A percentile compares a stretch with the other conserved stretches of the same genome.
phyloP scores from a whole-genome alignment of 2,888 invertebrate genomes.

The Lasius platythorax region DNA sequence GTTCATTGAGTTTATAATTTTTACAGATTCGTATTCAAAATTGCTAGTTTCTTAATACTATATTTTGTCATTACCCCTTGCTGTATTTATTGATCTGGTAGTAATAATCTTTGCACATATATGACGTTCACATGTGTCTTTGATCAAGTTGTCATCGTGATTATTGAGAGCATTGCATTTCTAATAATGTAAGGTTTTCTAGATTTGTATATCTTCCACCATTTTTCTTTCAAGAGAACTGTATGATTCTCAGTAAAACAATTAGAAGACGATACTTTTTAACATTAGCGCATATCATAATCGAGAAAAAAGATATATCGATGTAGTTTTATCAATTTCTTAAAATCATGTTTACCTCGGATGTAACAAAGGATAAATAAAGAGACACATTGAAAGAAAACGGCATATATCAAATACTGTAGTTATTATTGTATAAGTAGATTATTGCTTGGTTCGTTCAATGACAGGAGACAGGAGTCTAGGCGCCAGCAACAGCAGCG shows the following conservation, averaged over 20 bases:
- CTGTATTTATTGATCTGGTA: not conserved
- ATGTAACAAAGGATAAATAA: not conserved
- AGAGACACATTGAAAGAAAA: not conserved
- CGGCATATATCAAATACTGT: slow-evolving; percentile 10
- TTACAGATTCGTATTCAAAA: slow-evolving; percentile 6
- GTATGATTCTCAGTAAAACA: not conserved
- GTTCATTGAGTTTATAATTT: slow-evolving; percentile 9
- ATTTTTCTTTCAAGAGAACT: not conserved
- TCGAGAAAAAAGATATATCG: not conserved
- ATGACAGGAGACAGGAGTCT: slow-evolving; percentile 66
- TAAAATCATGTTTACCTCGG: not conserved
- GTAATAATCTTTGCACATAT: not conserved
- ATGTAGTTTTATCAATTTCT: not conserved
- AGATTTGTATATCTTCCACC: not conserved
- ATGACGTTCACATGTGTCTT: not conserved
- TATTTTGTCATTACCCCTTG: not conserved
- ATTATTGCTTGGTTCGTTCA: slow-evolving; percentile 64
- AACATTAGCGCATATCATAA: not conserved
- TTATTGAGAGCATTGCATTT: slow-evolving; percentile 7
- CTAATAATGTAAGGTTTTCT: not conserved
- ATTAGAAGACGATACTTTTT: not conserved
- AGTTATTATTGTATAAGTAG: slow-evolving; percentile 34
- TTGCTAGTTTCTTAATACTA: not conserved
- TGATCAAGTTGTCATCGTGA: not conserved
- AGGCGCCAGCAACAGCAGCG: slow-evolving; percentile 68